These are phyloP conservation scores for Catagonus wagneri DNA, from an alignment of 2,113 vertebrate genomes.

Conservation along the genomic window DNA sequence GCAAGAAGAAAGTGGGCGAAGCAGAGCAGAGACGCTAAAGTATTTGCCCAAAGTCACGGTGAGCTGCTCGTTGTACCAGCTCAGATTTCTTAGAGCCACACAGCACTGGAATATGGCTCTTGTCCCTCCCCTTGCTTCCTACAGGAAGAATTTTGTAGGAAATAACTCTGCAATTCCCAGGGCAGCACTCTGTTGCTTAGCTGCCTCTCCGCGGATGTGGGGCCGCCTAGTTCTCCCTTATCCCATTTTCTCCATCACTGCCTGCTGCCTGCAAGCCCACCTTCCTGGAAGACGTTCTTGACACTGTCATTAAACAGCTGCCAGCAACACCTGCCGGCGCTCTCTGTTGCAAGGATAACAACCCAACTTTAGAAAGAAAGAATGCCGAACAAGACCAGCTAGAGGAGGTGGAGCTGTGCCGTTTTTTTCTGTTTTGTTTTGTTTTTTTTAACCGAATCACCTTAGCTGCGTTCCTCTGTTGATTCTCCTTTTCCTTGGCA, in stretches of 20 bases:
- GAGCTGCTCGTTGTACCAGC: neutral
- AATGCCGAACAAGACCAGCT: neutral
- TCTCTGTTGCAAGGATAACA: slow-evolving; percentile 47
- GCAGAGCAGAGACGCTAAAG: neutral
- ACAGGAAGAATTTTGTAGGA: slow-evolving; percentile 41
- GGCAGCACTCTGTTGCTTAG: neutral
- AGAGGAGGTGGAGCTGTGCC: neutral
- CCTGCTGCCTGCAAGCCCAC: slow-evolving; percentile 41
- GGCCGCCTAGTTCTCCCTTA: neutral
- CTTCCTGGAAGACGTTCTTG: slow-evolving; percentile 59
- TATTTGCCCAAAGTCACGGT: slow-evolving; percentile 3
- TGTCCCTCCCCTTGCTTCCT: slow-evolving; percentile 13
- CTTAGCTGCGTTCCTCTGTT: slow-evolving; percentile 41
- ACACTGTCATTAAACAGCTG: slow-evolving; percentile 69
- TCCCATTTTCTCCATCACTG: neutral
- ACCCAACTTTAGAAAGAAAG: slow-evolving; percentile 38
- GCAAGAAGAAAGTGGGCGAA: slow-evolving; percentile 15
- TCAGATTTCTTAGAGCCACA: neutral
- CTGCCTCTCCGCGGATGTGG: slow-evolving; percentile 16
- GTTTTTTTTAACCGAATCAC: neutral
- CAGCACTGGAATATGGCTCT: slow-evolving; percentile 1
- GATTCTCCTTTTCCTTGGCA: neutral
- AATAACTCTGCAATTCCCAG: slow-evolving; percentile 41
- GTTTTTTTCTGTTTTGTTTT: neutral
- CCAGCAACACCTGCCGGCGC: slow-evolving; percentile 68